Base-by-base conservation (phyloP, 2,797 vertebrate species). In the Microctenopoma stevenorrisi region DNA sequence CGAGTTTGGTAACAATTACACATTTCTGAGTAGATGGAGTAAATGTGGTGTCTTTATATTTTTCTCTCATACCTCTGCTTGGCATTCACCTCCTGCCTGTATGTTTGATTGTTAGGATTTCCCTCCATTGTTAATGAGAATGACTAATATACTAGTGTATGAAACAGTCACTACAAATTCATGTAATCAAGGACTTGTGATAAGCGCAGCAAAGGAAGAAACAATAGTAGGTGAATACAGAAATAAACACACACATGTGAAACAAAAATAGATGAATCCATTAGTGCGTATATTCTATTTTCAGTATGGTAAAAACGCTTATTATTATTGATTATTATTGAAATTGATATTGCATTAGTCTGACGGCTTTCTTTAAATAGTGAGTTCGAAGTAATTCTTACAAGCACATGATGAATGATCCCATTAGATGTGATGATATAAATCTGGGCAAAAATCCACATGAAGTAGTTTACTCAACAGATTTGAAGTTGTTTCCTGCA, bases 211-310 rank as follows among this genome's bases (percentile, higher is more conserved):
- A 47, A 47, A 22, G 46, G 18, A 47, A 22, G 46, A 47, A 18
- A 47, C 46, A 47, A 47, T 47, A 47, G 22, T 47, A 47, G 18
- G 18, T 47, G n/a, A 47, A 18, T 47, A 47, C 46, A 47, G 16
- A 47, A 47, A 47, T 47, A 47, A 47, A 47, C 18, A 47, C n/a
- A 47, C 46, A 47, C 46, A 47, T 22, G n/a, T 46, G 43, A 47
- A 47, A 18, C 46, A 47, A 47, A 47, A 47, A 18, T 47, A 22
- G 46, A 47, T 47, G 6, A 47, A 22, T 22, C 46, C 18, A 47
- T 47, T 47, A 18, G 10, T 10, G 18, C 0, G 22, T 4, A 22
- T 47, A 11, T 47, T n/a, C n/a, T 18, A 47, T 47, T 47, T 47
- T 11, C 18, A 22, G 44, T n/a, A 3, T 18, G 18, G 22, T 22